A percentile compares a stretch with the other conserved stretches of the same genome.
These are phyloP conservation scores for Theodoxus fluviatilis DNA, from an alignment of 2,888 invertebrate species.

Conservation along the genomic window DNA sequence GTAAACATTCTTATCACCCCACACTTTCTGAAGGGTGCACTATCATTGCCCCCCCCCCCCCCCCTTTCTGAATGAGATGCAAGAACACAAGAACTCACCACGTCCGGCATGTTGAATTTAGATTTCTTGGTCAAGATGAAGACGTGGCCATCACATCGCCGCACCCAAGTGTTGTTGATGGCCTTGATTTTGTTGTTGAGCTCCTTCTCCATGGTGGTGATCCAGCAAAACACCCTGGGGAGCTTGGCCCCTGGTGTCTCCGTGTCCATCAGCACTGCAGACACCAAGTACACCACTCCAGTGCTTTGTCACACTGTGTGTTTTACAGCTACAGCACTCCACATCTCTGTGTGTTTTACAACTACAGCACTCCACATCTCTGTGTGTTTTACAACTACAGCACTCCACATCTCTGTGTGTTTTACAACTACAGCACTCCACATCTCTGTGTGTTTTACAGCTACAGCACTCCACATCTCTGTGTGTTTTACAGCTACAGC, in stretches of 20 bases:
- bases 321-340: too few relatives aligned
- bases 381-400: background rate
- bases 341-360: background rate
- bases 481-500: too few relatives aligned
- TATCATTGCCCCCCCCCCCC: too few relatives aligned
- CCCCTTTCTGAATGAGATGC: too few relatives aligned
- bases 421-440: too few relatives aligned
- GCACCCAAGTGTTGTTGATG: slow-evolving; percentile 94
- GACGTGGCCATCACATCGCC: slow-evolving; percentile 71
- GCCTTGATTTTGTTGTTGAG: slow-evolving; percentile 86
- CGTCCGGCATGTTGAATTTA: too few relatives aligned
- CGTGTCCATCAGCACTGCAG: background rate
- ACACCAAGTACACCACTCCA: background rate
- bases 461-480: too few relatives aligned
- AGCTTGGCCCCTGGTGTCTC: slow-evolving; percentile 66
- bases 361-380: background rate
- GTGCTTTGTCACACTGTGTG: background rate
- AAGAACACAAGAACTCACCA: too few relatives aligned
- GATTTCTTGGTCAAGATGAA: slow-evolving; percentile 63
- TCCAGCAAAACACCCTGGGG: slow-evolving; percentile 90
- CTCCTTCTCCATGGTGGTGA: slow-evolving; percentile 90
- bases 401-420: too few relatives aligned
- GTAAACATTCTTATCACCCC: too few relatives aligned
- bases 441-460: too few relatives aligned
- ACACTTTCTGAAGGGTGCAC: too few relatives aligned